Evolutionary conservation across 1,140 invertebrate species (phyloP).

Genomic region (Pogonognathellus flavescens): DNA sequence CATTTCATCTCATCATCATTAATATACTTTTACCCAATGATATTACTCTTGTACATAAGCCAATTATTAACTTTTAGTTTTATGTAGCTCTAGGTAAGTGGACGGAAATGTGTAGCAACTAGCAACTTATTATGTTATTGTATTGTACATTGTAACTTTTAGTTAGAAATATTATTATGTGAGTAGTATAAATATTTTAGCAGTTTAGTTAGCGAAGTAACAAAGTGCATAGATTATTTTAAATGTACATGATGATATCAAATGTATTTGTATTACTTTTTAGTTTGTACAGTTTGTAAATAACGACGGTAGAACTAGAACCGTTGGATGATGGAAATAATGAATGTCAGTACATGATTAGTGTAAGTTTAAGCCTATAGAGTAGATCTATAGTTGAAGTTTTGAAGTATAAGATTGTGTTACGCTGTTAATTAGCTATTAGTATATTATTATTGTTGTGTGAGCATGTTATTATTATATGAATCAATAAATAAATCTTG

Average conservation of each 20-base stretch:
- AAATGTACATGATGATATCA: no score
- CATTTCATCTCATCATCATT: conserved; percentile 14
- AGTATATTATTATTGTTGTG: not conserved
- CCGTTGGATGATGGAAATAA: not conserved
- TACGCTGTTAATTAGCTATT: conserved; percentile 26
- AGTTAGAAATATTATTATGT: not conserved
- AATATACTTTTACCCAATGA: conserved; percentile 51
- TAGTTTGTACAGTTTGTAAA: not conserved
- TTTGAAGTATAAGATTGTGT: conserved; percentile 20
- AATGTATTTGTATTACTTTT: no score
- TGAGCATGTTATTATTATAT: conserved; percentile 31
- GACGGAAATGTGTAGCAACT: not conserved
- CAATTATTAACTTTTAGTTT: conserved; percentile 44
- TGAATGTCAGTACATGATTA: not conserved
- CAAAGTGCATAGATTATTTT: not conserved
- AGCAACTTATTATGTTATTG: no score
- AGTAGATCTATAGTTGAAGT: not conserved
- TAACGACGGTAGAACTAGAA: not conserved
- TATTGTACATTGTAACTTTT: not conserved
- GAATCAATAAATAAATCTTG: conserved; percentile 20
- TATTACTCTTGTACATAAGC: conserved; percentile 53
- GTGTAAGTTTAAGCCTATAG: no score
- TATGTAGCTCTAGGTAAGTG: not conserved
- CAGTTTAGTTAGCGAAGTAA: not conserved
- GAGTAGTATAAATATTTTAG: not conserved